Conservation (phyloP, 2,113 vertebrate genomes). For the Sigmodon hispidus region DNA sequence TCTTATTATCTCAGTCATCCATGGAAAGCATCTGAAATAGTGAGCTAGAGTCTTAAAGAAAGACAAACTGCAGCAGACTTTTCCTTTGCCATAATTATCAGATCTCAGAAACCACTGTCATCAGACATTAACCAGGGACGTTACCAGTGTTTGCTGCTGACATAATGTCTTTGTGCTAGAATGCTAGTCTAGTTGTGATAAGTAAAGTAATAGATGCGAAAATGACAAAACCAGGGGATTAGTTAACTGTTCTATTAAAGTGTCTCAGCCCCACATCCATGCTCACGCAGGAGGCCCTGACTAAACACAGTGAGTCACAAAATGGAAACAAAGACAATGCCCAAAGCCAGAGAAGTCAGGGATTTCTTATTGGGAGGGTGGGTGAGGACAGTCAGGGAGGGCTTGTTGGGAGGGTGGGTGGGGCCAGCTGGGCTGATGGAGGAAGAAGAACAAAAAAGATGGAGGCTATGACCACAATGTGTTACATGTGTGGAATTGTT, state of each 20-base stretch:
- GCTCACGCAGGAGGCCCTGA: neutral
- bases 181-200: neutral
- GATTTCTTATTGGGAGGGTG: neutral
- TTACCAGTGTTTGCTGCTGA: neutral
- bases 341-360: fast-evolving
- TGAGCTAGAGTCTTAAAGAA: neutral
- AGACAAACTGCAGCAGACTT: neutral
- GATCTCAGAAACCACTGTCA: neutral
- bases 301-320: neutral
- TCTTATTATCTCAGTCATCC: neutral
- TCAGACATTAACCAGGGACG: neutral
- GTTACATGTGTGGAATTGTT: neutral
- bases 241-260: no score
- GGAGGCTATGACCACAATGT: no score
- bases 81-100: neutral
- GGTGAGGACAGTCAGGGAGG: no score
- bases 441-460: neutral
- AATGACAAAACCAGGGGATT: neutral
- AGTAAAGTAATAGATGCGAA: neutral
- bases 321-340: neutral
- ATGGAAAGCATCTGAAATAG: conserved; percentile 8
- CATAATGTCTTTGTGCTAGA: neutral
- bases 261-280: fast-evolving
- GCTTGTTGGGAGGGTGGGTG: no score
- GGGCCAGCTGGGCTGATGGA: no score